These are phyloP conservation scores for Oceanodroma leucorhoa DNA, from an alignment of 2,797 vertebrate genomes.

Conservation along the genomic window DNA sequence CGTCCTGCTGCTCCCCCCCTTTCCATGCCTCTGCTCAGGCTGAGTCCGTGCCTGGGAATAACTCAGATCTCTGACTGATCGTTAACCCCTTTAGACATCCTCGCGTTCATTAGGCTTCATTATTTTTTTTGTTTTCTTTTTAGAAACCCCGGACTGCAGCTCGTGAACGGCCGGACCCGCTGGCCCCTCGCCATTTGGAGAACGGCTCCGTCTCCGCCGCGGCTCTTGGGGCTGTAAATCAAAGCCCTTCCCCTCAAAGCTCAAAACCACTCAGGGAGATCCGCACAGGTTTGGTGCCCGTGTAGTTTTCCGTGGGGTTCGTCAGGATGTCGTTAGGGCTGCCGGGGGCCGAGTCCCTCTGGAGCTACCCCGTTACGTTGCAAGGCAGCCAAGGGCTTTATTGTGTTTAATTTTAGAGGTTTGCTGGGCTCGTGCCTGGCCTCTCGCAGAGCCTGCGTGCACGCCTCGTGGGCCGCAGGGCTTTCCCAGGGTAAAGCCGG, in stretches of 20 bases:
- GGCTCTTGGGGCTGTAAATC: background rate
- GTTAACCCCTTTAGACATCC: background rate
- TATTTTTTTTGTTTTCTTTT: background rate
- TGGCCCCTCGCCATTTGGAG: background rate
- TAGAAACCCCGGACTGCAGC: background rate
- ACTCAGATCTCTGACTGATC: background rate
- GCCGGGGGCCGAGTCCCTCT: background rate
- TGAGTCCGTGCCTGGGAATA: background rate
- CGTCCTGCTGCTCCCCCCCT: fast-evolving
- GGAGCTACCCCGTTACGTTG: background rate
- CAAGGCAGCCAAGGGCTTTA: fast-evolving
- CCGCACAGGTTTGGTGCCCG: fast-evolving
- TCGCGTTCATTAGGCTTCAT: background rate
- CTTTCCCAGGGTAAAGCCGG: background rate
- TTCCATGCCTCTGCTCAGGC: background rate
- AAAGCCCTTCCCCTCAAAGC: background rate
- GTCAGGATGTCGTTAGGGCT: background rate
- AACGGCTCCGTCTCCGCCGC: background rate
- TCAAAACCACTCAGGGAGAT: background rate
- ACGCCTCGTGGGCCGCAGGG: fast-evolving
- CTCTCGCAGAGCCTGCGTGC: background rate
- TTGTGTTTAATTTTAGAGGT: background rate
- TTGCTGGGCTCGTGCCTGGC: background rate
- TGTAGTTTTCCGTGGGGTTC: background rate
- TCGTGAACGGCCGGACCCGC: background rate